A percentile compares a stretch with the other conserved stretches of the same genome.
Evolutionary conservation across 2,797 vertebrate genomes (phyloP).

Genomic region (Rhadinocentrus ornatus): DNA sequence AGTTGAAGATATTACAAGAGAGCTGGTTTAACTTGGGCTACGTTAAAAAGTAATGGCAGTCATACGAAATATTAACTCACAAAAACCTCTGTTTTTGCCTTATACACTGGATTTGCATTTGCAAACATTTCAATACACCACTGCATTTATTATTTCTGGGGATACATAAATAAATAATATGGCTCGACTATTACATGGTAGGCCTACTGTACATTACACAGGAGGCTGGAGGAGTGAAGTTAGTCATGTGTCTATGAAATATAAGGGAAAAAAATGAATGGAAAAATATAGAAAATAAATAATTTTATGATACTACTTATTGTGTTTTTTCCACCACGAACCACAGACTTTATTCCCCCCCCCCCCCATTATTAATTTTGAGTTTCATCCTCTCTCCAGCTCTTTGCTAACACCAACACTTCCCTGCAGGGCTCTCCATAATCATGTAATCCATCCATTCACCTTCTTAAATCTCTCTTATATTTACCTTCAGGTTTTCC

Average conservation of each 20-base stretch:
- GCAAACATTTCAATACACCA: background rate
- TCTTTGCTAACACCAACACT: constrained; percentile 42
- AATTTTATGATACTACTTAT: background rate
- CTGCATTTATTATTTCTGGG: background rate
- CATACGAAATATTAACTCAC: too few species aligned
- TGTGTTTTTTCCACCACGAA: constrained; percentile 12
- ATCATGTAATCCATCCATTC: constrained; percentile 72
- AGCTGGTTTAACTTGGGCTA: too few species aligned
- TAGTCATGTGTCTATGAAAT: too few species aligned
- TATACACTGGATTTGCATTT: background rate
- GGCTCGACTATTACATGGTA: too few species aligned
- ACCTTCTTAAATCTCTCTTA: constrained; percentile 67
- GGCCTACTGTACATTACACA: too few species aligned
- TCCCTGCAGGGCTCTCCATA: constrained; percentile 58
- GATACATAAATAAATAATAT: too few species aligned
- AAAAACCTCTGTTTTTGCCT: too few species aligned
- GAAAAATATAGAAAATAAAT: background rate
- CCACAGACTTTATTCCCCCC: constrained; percentile 15
- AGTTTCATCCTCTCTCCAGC: constrained; percentile 21
- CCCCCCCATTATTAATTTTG: constrained; percentile 20
- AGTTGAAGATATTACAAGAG: too few species aligned
- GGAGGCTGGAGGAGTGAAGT: background rate
- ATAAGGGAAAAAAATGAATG: background rate
- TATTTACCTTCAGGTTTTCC: constrained; percentile 64
- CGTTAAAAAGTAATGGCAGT: too few species aligned